Base-by-base conservation (phyloP, 30 jellyfish, hydroid and myxozoan species). In the Clytia hemisphaerica region DNA sequence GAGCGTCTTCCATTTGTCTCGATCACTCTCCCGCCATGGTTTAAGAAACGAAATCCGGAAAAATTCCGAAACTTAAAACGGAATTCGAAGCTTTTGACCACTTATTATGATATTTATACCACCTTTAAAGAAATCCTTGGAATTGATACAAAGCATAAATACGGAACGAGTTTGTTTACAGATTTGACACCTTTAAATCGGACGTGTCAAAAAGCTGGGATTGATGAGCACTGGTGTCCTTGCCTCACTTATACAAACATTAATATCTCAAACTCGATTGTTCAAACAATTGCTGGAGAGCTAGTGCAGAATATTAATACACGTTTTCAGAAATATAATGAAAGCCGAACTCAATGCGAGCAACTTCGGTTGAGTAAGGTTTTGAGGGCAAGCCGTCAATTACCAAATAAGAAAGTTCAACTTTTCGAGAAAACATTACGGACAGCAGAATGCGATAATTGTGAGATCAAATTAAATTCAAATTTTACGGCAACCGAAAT, bases 1-100 rank as follows among this genome's bases (percentile, higher is more conserved):
- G 94, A 82, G 79, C 48, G 88, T 27, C 83, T 82, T 25, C 94
- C 94, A 7, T 82, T 82, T 76, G 64, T 82, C 75, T 77, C 94
- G 2, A 46, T 82, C 6, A 36, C 70, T 6, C 69, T 73, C 3
- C 94, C 94, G 4, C 72, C 58, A 21, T 61, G 77, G 30, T 50
- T 58, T 25, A 62, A 40, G 28, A 44, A 44, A 30, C 37, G 35
- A 6, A 14, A 61, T 24, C 37, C 71, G 12, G 4, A 25, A 0
- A 6, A 14, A 40, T 32, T 58, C 25, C 21, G 24, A 47, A 53
- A 55, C 3, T 58, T 73, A 15, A 36, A 37, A 28, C 37, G n/a
- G 15, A 82, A 82, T 47, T 46, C 88, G 2, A 59, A 58, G 4
- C 14, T 34, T 31, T 35, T 82, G 42, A 82, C 94, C 26, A 72